phyloP scores from a whole-genome alignment of 1,140 invertebrate genomes.

The Drosophila lacertosa region DNA sequence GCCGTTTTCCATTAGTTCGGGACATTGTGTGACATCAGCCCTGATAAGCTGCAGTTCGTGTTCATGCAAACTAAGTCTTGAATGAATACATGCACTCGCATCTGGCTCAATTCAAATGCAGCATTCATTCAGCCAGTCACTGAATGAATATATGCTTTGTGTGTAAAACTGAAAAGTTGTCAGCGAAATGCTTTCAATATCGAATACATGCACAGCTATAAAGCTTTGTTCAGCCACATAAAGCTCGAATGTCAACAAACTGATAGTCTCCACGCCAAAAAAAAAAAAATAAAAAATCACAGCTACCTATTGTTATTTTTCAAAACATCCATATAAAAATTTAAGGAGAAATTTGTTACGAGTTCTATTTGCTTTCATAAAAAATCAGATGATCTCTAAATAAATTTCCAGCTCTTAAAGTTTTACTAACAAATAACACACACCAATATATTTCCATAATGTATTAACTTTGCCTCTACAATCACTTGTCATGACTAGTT shows the following conservation, averaged over 20 bases:
- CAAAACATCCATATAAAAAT: not conserved
- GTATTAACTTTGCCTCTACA: not conserved
- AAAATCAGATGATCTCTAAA: too few species aligned
- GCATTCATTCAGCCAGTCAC: conserved; percentile 16
- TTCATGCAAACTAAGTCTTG: conserved; percentile 20
- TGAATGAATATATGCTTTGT: conserved; percentile 23
- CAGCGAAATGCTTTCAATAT: conserved; percentile 14
- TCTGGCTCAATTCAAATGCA: conserved; percentile 11
- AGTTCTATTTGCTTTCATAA: too few species aligned
- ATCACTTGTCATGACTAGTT: not conserved
- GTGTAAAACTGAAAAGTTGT: conserved; percentile 1
- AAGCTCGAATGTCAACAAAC: conserved; percentile 2
- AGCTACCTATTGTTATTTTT: not conserved
- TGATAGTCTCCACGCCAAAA: not conserved
- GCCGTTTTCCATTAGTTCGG: conserved; percentile 40
- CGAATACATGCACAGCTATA: not conserved
- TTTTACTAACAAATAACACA: too few species aligned
- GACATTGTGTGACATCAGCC: conserved; percentile 33
- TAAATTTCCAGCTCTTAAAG: too few species aligned
- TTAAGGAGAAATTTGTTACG: too few species aligned
- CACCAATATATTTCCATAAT: too few species aligned
- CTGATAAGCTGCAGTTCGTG: conserved; percentile 38
- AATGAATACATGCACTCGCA: conserved; percentile 20
- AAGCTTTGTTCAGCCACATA: not conserved
- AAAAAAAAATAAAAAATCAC: not conserved